Evolutionary conservation across 1,140 invertebrate genomes (phyloP).

Genomic region (Hylaeus volcanicus): DNA sequence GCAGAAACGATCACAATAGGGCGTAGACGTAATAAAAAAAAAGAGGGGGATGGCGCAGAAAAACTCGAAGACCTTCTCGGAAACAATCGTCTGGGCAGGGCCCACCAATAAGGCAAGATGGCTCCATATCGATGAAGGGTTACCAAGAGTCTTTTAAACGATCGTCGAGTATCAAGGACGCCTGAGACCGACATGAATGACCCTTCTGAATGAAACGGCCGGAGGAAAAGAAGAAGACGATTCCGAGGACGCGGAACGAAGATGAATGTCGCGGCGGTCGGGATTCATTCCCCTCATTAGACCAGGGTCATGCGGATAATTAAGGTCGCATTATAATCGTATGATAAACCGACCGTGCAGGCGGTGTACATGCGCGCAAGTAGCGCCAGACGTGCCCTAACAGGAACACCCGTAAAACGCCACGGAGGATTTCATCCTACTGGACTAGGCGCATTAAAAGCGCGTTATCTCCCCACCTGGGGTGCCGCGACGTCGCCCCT

Average conservation of each 20-base stretch:
- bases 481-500: conserved; percentile 23
- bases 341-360: conserved; percentile 40
- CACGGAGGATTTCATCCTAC: conserved; percentile 8
- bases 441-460: conserved; percentile 57
- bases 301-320: conserved; percentile 52
- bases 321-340: conserved; percentile 62
- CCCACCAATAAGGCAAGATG: not conserved
- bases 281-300: conserved; percentile 67
- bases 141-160: not conserved
- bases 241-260: conserved; percentile 45
- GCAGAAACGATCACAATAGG: too few species aligned
- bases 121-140: not conserved
- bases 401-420: conserved; percentile 54
- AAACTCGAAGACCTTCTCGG: not conserved
- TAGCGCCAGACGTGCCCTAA: conserved; percentile 36
- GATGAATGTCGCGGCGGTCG: conserved; percentile 57
- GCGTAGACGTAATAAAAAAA: too few species aligned
- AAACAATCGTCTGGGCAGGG: not conserved
- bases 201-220: conserved; percentile 32
- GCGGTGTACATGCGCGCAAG: not conserved
- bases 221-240: conserved; percentile 8
- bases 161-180: conserved; percentile 19
- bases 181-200: conserved; percentile 38
- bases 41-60: not conserved
- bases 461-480: conserved; percentile 59